Percentiles rank a stretch among this genome's conserved stretches.
Conservation (phyloP, 2,113 vertebrate species). For the Psilopogon haemacephalus region DNA sequence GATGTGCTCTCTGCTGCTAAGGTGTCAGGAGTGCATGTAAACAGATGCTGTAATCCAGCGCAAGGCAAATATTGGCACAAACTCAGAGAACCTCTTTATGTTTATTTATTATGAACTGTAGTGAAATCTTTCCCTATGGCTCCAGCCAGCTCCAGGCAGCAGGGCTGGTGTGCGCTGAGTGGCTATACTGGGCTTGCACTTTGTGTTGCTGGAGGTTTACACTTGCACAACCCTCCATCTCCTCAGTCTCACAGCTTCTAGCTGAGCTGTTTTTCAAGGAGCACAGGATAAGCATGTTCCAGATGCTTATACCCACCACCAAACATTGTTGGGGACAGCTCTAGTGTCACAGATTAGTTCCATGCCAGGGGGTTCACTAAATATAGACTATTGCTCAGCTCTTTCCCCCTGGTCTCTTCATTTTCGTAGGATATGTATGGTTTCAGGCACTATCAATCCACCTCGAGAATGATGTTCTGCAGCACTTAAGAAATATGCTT, state of each 20-base stretch:
- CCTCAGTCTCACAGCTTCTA: neutral
- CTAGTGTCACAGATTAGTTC: neutral
- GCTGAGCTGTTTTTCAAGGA: neutral
- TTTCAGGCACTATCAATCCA: neutral
- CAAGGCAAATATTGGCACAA: neutral
- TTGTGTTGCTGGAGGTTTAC: neutral
- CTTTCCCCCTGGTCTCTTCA: neutral
- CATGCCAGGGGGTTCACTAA: neutral
- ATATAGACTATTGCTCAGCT: neutral
- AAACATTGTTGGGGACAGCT: neutral
- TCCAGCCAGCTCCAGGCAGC: neutral
- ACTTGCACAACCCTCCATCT: neutral
- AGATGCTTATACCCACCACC: neutral
- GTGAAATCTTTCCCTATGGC: neutral
- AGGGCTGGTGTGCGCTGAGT: neutral
- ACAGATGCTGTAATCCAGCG: neutral
- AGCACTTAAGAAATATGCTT: neutral
- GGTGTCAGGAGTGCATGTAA: rapidly evolving
- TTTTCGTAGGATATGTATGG: neutral
- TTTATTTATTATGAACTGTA: neutral
- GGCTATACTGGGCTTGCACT: neutral
- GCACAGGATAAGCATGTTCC: neutral
- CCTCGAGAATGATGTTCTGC: neutral
- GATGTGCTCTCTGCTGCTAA: neutral
- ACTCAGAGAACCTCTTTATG: neutral